phyloP scores from a whole-genome alignment of 1,140 invertebrate genomes.

The Drosophila nigrodunni region DNA sequence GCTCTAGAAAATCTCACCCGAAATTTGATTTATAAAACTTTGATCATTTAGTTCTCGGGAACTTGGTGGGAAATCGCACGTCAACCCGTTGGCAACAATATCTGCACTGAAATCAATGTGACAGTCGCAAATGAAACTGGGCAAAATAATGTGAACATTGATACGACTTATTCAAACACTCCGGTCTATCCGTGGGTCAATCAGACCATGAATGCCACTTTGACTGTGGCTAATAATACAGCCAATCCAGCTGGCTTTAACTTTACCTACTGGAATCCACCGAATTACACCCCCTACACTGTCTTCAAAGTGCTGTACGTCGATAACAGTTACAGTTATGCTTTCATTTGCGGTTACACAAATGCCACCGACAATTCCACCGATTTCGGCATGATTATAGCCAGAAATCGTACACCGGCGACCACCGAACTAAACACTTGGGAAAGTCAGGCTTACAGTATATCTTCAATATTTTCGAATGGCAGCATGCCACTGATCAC shows the following conservation, averaged over 20 bases:
- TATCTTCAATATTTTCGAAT: conserved; percentile 55
- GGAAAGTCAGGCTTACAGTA: conserved; percentile 22
- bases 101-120: conserved; percentile 64
- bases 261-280: conserved; percentile 59
- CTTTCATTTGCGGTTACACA: conserved; percentile 71
- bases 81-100: conserved; percentile 38
- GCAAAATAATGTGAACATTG: conserved; percentile 51
- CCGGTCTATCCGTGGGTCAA: conserved; percentile 67
- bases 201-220: conserved; percentile 72
- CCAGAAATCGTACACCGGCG: conserved; percentile 47
- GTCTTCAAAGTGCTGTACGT: conserved; percentile 64
- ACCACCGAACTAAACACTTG: conserved; percentile 24
- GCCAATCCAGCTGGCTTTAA: conserved; percentile 33
- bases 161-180: conserved; percentile 62
- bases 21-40: background rate
- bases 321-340: conserved; percentile 49
- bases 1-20: rapidly evolving
- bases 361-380: conserved; percentile 58
- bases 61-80: conserved; percentile 76
- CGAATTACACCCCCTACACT: conserved; percentile 38
- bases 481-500: conserved; percentile 58
- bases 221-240: conserved; percentile 21
- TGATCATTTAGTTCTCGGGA: conserved; percentile 53
- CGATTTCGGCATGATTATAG: conserved; percentile 57
- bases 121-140: conserved; percentile 33